Conservation (phyloP, 2,797 vertebrate genomes). For the Muraenolepis orangiensis region DNA sequence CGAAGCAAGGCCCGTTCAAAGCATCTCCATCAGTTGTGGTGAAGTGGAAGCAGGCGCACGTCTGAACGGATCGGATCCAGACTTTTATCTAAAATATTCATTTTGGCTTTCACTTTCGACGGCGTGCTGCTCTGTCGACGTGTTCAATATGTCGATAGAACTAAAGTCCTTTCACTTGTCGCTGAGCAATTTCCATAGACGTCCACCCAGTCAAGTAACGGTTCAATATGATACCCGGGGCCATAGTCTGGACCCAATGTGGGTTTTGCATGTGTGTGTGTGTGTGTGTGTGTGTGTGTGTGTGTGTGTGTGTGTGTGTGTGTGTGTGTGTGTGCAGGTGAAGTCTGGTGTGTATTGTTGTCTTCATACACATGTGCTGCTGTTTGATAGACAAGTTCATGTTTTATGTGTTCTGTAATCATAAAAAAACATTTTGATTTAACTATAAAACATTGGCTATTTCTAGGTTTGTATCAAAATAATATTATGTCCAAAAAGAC, state of each 20-base stretch:
- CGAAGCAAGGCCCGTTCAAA: neutral
- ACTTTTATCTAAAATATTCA: neutral
- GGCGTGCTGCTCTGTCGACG: slow-evolving; percentile 13
- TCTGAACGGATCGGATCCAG: neutral
- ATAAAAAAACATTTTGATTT: neutral
- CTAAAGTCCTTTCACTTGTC: slow-evolving; percentile 33
- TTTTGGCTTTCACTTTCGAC: neutral
- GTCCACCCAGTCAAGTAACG: slow-evolving; percentile 48
- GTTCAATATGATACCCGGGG: slow-evolving; percentile 53
- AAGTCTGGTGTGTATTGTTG: too few relatives aligned
- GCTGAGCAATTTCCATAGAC: slow-evolving; percentile 45
- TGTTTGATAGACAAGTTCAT: neutral
- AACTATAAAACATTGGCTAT: neutral
- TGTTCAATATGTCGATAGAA: slow-evolving; percentile 49
- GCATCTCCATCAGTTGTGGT: too few relatives aligned
- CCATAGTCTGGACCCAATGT: slow-evolving; percentile 46
- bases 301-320: too few relatives aligned
- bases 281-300: neutral
- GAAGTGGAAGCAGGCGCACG: neutral
- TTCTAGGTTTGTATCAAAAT: neutral
- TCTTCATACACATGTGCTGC: neutral
- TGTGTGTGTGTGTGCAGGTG: neutral
- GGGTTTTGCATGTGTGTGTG: neutral
- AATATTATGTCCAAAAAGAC: neutral
- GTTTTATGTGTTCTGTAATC: neutral